phyloP scores from a whole-genome alignment of 2,797 vertebrate genomes.

The Podargus strigoides region DNA sequence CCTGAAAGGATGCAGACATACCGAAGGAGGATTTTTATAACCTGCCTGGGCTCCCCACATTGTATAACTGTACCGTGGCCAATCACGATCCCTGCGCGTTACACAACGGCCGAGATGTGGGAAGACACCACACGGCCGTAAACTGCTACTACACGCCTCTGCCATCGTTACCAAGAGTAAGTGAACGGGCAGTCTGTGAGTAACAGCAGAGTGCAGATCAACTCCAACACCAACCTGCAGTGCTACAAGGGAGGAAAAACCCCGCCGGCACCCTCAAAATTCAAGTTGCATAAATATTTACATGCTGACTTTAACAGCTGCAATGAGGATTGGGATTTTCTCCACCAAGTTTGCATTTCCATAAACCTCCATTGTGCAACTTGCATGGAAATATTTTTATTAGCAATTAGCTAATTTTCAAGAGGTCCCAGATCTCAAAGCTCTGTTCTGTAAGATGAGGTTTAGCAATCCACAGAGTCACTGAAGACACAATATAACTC shows the following conservation, averaged over 20 bases:
- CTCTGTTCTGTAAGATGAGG: neutral
- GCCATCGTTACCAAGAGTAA: neutral
- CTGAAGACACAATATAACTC: fast-evolving
- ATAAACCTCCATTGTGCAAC: neutral
- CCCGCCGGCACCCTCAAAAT: neutral
- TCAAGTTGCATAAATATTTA: neutral
- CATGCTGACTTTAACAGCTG: neutral
- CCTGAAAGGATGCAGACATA: neutral
- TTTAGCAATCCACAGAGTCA: neutral
- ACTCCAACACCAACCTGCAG: no score
- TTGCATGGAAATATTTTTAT: neutral
- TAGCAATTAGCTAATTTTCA: neutral
- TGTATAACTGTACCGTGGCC: conserved; percentile 64
- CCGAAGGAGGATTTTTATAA: conserved; percentile 59
- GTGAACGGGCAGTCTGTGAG: neutral
- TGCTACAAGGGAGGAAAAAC: no score
- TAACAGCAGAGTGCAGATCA: neutral
- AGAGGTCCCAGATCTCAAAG: neutral
- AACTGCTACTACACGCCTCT: conserved; percentile 39
- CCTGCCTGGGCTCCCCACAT: neutral
- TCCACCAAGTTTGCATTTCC: neutral
- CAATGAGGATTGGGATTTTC: neutral
- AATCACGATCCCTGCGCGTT: conserved; percentile 12
- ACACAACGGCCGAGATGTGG: conserved; percentile 28
- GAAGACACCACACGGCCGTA: conserved; percentile 38